These are phyloP conservation scores for Cryptocephalus primarius DNA, from an alignment of 2,888 invertebrate species.

Conservation along the genomic window DNA sequence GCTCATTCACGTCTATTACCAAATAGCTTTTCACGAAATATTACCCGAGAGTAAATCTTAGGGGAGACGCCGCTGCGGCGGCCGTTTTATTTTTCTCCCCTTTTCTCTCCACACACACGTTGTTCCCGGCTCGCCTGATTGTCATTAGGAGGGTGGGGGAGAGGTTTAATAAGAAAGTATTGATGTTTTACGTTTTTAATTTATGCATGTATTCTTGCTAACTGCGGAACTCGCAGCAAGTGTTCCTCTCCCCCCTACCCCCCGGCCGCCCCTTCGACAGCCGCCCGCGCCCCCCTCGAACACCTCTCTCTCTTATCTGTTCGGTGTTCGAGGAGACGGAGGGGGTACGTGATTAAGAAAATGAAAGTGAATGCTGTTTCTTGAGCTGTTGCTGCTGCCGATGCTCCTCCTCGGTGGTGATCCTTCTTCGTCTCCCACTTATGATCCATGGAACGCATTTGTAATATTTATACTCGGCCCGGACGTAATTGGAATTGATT, in stretches of 20 bases:
- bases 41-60: background rate
- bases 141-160: conserved; percentile 31
- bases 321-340: conserved; percentile 8
- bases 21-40: no score
- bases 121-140: conserved; percentile 22
- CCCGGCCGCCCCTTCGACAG: conserved; percentile 1
- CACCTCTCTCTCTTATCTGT: conserved; percentile 14
- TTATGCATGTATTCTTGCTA: conserved; percentile 33
- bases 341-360: conserved; percentile 14
- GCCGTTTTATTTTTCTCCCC: conserved; percentile 28
- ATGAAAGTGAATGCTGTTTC: conserved; percentile 9
- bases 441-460: conserved; percentile 7
- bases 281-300: conserved; percentile 11
- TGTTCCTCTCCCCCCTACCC: conserved; percentile 11
- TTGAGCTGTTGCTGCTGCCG: no score
- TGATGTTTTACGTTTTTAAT: conserved; percentile 35
- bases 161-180: conserved; percentile 33
- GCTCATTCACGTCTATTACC: no score
- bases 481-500: conserved; percentile 16
- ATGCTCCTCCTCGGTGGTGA: no score
- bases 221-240: conserved; percentile 11
- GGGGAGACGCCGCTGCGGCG: conserved; percentile 1
- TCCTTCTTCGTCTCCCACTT: no score
- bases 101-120: conserved; percentile 26
- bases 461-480: conserved; percentile 13